phyloP scores from a whole-genome alignment of 1,140 invertebrate species.

The Oedothorax gibbosus region DNA sequence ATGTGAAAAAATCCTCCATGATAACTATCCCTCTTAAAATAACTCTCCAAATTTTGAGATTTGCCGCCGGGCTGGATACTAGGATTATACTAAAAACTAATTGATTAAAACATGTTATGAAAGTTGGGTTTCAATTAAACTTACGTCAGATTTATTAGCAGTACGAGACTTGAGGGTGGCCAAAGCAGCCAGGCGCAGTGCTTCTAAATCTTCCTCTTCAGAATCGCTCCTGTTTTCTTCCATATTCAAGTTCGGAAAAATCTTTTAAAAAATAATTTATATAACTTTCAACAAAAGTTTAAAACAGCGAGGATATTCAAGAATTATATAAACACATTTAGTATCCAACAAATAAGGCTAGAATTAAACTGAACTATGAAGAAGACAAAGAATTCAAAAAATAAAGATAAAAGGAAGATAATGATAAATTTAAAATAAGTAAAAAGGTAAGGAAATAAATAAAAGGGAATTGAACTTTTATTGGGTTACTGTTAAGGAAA shows the following conservation, averaged over 20 bases:
- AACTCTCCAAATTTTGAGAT: no score
- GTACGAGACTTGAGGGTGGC: conserved; percentile 10
- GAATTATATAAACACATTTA: not conserved
- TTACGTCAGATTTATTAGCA: not conserved
- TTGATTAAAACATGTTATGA: not conserved
- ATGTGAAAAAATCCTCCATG: no score
- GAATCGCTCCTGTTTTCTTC: conserved; percentile 20
- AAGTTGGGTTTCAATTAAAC: not conserved
- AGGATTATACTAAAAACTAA: no score
- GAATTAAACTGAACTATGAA: not conserved
- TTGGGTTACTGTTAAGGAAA: conserved; percentile 10
- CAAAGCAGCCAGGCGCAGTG: conserved; percentile 34
- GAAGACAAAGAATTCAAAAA: not conserved
- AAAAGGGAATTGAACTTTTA: conserved; percentile 13
- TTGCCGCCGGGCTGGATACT: no score
- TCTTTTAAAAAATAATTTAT: not conserved
- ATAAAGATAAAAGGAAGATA: not conserved
- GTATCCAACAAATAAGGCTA: not conserved
- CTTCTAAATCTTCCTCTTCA: conserved; percentile 43
- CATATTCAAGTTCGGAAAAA: not conserved
- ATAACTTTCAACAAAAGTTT: not conserved
- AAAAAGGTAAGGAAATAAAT: not conserved
- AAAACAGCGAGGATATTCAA: not conserved
- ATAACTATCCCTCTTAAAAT: no score
- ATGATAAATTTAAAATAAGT: no score